Conservation (phyloP, 2,113 vertebrate species). For the Apodemus sylvaticus region DNA sequence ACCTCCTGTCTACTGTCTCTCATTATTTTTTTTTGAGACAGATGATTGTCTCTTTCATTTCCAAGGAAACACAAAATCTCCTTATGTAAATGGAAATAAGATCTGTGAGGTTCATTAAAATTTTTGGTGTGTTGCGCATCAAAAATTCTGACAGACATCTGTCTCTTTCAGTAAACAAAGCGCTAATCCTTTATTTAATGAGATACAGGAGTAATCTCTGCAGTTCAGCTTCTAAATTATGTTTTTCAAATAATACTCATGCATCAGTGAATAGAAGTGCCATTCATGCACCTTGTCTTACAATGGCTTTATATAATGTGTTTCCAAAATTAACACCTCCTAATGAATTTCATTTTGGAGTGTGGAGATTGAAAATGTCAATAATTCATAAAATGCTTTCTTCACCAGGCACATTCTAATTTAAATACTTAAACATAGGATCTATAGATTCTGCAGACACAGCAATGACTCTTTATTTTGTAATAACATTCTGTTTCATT, state of each 20-base stretch:
- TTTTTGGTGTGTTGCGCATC: conserved; percentile 44
- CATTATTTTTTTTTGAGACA: conserved; percentile 31
- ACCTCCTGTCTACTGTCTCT: background rate
- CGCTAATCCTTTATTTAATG: conserved; percentile 88
- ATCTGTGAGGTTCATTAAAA: background rate
- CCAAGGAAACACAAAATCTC: conserved; percentile 51
- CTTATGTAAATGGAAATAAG: conserved; percentile 53
- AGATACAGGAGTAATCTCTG: conserved; percentile 86
- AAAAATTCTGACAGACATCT: conserved; percentile 75
- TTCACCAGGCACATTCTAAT: conserved; percentile 71
- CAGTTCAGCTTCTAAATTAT: conserved; percentile 78
- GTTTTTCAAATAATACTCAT: conserved; percentile 75
- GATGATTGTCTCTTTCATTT: conserved; percentile 47
- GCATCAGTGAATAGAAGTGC: conserved; percentile 63
- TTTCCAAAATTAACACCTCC: conserved; percentile 74
- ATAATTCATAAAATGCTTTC: conserved; percentile 80
- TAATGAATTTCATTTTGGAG: conserved; percentile 80
- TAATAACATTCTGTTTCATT: conserved; percentile 68
- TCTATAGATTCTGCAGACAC: conserved; percentile 76
- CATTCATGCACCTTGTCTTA: conserved; percentile 47
- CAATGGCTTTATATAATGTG: conserved; percentile 71
- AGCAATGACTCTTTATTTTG: conserved; percentile 61
- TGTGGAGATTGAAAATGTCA: conserved; percentile 79
- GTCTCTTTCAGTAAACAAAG: conserved; percentile 79
- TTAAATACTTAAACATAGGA: conserved; percentile 79